A percentile compares a stretch with the other conserved stretches of the same genome.
These are phyloP conservation scores for Trichonephila inaurata DNA, from an alignment of 1,140 invertebrate genomes.

Conservation along the genomic window DNA sequence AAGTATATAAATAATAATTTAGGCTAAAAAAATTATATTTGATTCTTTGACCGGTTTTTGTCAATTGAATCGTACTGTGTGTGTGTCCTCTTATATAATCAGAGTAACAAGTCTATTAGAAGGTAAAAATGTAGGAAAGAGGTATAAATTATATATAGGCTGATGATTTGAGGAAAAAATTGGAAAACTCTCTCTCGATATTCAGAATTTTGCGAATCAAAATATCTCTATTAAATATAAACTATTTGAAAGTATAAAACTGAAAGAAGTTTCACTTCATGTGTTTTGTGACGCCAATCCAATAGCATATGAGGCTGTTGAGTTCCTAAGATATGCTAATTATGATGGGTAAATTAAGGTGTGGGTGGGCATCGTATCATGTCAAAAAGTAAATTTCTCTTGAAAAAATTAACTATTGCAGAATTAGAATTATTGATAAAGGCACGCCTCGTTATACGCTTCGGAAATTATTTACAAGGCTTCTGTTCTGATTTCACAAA, in stretches of 20 bases:
- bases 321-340: background rate
- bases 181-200: background rate
- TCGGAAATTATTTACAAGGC: background rate
- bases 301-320: background rate
- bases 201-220: background rate
- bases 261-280: background rate
- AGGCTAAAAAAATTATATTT: too few species aligned
- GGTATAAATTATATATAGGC: background rate
- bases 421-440: background rate
- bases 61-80: background rate
- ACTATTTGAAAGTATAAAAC: background rate
- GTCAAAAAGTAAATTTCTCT: background rate
- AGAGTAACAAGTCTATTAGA: background rate
- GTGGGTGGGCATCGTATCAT: background rate
- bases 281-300: background rate
- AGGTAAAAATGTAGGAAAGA: background rate
- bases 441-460: background rate
- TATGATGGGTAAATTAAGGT: background rate
- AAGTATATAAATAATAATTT: too few species aligned
- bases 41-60: background rate
- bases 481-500: too few species aligned
- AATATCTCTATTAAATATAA: background rate
- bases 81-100: background rate
- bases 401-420: slow-evolving; percentile 1
- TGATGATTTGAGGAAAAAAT: background rate